Percentiles rank a stretch among this genome's conserved stretches.
These are phyloP conservation scores for Myotis davidii DNA, from an alignment of 2,113 vertebrate genomes.

Conservation along the genomic window DNA sequence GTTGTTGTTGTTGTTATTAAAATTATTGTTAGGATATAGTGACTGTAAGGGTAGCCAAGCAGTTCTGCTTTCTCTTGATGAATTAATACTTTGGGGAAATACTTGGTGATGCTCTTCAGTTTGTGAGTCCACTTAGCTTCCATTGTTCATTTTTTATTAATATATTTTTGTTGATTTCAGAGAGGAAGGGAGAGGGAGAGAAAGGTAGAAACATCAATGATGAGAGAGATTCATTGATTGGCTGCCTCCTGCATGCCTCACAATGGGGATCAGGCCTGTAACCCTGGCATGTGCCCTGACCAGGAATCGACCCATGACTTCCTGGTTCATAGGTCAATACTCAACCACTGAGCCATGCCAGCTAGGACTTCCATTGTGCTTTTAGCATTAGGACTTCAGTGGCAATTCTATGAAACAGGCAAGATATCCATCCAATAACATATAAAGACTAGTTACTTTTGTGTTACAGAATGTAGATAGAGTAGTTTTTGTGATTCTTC, in stretches of 20 bases:
- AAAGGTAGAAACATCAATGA: too few relatives aligned
- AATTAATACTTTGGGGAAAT: background rate
- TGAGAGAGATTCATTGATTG: too few relatives aligned
- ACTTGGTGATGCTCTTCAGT: background rate
- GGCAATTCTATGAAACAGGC: background rate
- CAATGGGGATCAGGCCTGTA: too few relatives aligned
- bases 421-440: background rate
- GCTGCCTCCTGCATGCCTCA: too few relatives aligned
- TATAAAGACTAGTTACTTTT: background rate
- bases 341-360: too few relatives aligned
- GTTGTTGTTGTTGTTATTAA: background rate
- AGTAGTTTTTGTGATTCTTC: background rate
- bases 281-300: too few relatives aligned
- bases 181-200: too few relatives aligned
- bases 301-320: too few relatives aligned
- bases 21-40: background rate
- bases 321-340: too few relatives aligned
- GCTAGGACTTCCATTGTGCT: background rate
- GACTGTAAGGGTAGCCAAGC: background rate
- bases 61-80: background rate
- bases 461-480: background rate
- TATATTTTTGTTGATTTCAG: too few relatives aligned
- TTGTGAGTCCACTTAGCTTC: background rate
- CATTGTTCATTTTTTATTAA: background rate
- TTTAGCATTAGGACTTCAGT: background rate